phyloP scores from a whole-genome alignment of 2,888 invertebrate genomes.

The Lobophora halterata region DNA sequence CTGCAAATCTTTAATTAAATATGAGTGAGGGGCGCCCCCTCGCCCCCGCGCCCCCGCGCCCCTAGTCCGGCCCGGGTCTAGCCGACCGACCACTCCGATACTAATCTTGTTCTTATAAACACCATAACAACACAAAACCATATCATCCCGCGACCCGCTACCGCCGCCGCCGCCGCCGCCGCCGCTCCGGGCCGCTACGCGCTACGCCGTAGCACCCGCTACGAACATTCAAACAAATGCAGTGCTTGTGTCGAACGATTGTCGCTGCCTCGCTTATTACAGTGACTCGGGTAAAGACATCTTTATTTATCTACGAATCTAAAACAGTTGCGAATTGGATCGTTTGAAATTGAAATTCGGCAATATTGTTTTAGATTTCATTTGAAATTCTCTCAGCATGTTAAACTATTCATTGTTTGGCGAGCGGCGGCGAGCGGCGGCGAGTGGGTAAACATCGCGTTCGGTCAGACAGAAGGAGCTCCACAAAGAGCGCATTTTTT shows the following conservation, averaged over 20 bases:
- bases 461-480: slow-evolving; percentile 40
- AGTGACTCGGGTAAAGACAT: too few relatives aligned
- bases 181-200: slow-evolving; percentile 12
- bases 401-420: slow-evolving; percentile 24
- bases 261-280: too few relatives aligned
- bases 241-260: too few relatives aligned
- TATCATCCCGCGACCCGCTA: slow-evolving; percentile 25
- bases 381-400: slow-evolving; percentile 13
- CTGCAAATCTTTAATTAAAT: slow-evolving; percentile 46
- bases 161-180: slow-evolving; percentile 14
- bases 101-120: slow-evolving; percentile 54
- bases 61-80: too few relatives aligned
- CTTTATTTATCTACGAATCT: slow-evolving; percentile 1
- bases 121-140: slow-evolving; percentile 37
- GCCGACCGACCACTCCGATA: too few relatives aligned
- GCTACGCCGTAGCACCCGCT: slow-evolving; percentile 27
- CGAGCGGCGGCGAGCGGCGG: slow-evolving; percentile 13
- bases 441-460: slow-evolving; percentile 43
- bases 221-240: slow-evolving; percentile 1
- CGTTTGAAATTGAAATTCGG: slow-evolving; percentile 10
- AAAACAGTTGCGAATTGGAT: not conserved
- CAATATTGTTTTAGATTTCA: slow-evolving; percentile 11
- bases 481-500: slow-evolving; percentile 57
- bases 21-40: slow-evolving; percentile 31
- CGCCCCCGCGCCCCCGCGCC: slow-evolving; percentile 14